Evolutionary conservation across 2,113 vertebrate genomes (phyloP), one percentile per base, ranked within the genome.

Genomic region (Pelusios castaneus): DNA sequence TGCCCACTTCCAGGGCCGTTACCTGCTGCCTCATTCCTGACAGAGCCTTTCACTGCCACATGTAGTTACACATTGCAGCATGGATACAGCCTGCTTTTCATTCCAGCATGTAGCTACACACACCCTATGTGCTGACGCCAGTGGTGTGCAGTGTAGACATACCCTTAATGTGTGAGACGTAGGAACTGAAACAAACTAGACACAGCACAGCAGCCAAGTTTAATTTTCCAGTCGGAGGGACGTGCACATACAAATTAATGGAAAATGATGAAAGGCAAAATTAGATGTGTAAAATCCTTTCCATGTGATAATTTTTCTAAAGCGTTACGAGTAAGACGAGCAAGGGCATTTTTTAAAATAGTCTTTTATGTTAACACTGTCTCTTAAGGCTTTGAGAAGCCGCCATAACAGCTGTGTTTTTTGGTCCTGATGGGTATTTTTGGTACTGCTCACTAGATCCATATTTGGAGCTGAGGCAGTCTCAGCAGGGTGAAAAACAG

Each of bases 361-460:
- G 41, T 25, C 3, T 9, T 81, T 97, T 90, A 73, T 77, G n/a
- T 60, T n/a, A 16, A 49, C 2, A 51, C 51, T 78, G 67, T 54
- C 89, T 43, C 85, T 80, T 70, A 94, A 96, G 90, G 55, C 80
- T 84, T 85, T 91, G 56, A 89, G 97, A 90, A 93, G 60, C 51
- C 94, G 76, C 94, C 90, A 43, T 5, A 54, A 70, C 91, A 97
- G 95, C 94, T 95, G 86, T 0, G 0, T 84, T 75, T 88, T 92
- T 95, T 75, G 21, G 86, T 88, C 89, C 90, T 91, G 75, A 80
- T 91, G 81, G 93, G 92, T 95, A 93, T 91, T 96, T 93, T 80
- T 96, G 91, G 88, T 97, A 95, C 95, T 91, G 85, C 87, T 97
- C 94, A 84, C 95, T 96, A 96, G 97, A 97, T 85, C 96, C 93